Base-by-base conservation (phyloP, 2,888 invertebrate species). In the Ditylenchus weischeri region DNA sequence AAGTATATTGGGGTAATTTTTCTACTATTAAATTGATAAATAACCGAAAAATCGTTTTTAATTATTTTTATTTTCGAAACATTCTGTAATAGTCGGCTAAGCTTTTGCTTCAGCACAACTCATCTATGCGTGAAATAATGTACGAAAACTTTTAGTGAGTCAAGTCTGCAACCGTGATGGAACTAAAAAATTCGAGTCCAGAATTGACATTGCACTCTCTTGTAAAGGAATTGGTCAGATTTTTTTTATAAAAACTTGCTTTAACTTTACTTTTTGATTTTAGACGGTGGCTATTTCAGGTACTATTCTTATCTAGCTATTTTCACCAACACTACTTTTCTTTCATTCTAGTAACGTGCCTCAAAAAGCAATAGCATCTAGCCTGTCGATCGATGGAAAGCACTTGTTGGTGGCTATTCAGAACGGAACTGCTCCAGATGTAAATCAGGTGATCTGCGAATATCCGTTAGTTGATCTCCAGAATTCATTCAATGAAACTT, bases 101-200 rank as follows among this genome's bases (percentile, higher is more conserved):
- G n/a, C n/a, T n/a, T n/a, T n/a, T n/a, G n/a, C n/a, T n/a, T n/a
- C n/a, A n/a, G 29, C 29, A 29, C 29, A 29, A 29, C 29, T 43
- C 8, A 43, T 43, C 8, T 38, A 38, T 38, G 11, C 11, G 7
- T 8, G 38, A 8, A 8, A 43, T 13, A 43, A 43, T 43, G 1
- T 10, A 10, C 15, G 8, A 43, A 43, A 43, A 29, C 2, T 6
- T 43, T 43, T 43, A 43, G 38, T 76, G 15, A 71, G 64, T 6
- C 64, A 74, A 7, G 62, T 76, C 0, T 76, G 76, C 62, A 64
- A 72, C 47, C 21, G 57, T 21, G 76, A 76, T 60, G 49, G 36
- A 10, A 76, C 70, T 13, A 35, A 49, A 8, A 29, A 49, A 0
- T 51, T 76, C 51, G 74, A 73, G 35, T 72, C 72, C 7, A 66